Base-by-base conservation (phyloP, 2,113 vertebrate species). In the Psittacus erithacus region DNA sequence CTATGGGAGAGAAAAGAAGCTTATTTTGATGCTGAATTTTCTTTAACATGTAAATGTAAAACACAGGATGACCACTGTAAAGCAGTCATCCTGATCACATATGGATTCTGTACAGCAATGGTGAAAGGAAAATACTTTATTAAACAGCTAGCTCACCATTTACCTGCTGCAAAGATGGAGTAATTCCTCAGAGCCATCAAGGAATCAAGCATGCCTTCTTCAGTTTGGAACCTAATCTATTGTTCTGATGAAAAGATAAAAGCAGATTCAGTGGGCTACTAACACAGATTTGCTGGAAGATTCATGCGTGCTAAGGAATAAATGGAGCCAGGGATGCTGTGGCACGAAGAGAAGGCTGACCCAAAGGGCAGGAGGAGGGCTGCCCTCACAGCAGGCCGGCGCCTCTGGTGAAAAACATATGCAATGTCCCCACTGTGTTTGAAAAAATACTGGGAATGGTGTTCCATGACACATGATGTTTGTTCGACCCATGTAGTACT, bases 11-110 rank as follows among this genome's bases (percentile, higher is more conserved):
- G 74, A 91, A 96, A 95, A 94, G 52, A 67, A 85, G 74, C 59
- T 92, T 85, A 33, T 91, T 93, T 95, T 92, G 74, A n/a, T 92
- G 74, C 70, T 87, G 83, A 82, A 76, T 86, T 89, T 86, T 70
- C 35, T 64, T 50, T 46, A 68, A 47, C 33, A 41, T 84, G 38
- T 91, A 91, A 84, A 89, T 77, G 57, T 91, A 76, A 95, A 92
- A 68, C 77, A 41, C 49, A 53, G 59, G 57, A 69, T 80, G 74
- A 85, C 92, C 23, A 14, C 65, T 91, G 52, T 43, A 82, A 95
- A 92, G 74, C 47, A 69, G 69, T 82, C 14, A 10, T 85, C 74
- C 57, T 87, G 86, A 85, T 91, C 65, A 64, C 76, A 38, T 87
- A 60, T 52, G 78, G 49, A 85, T 82, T 49, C 81, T 92, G 74